phyloP scores from a whole-genome alignment of 2,797 vertebrate species.

The Sphenodon punctatus region DNA sequence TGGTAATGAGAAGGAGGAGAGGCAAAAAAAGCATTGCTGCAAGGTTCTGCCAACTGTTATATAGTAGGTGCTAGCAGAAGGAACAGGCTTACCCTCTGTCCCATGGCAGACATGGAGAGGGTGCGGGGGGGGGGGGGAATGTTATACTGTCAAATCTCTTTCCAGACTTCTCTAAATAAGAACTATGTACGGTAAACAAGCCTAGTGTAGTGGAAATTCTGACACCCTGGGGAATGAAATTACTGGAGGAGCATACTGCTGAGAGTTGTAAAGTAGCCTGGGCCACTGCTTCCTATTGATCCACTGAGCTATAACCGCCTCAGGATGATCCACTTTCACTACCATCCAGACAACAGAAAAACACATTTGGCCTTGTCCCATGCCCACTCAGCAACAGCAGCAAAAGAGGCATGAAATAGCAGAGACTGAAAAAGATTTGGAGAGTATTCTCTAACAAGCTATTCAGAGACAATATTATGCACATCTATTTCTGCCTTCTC shows the following conservation, averaged over 20 bases:
- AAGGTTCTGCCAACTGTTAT: neutral
- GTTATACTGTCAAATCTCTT: neutral
- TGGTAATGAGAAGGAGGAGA: neutral
- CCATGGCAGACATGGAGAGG: neutral
- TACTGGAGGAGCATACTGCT: too few species aligned
- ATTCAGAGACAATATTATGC: neutral
- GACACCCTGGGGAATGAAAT: too few species aligned
- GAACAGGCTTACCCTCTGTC: neutral
- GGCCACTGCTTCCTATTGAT: too few species aligned
- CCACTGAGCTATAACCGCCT: too few species aligned
- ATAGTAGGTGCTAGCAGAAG: fast-evolving
- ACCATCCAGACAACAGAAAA: too few species aligned
- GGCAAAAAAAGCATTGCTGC: fast-evolving
- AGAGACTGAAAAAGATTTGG: neutral
- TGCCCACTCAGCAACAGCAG: neutral
- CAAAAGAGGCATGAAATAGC: neutral
- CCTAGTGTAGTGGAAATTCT: neutral
- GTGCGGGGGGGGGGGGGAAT: too few species aligned
- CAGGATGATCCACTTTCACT: neutral
- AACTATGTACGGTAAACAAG: fast-evolving
- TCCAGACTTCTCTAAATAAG: neutral
- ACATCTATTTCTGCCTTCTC: neutral
- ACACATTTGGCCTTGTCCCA: neutral
- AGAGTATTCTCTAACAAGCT: neutral
- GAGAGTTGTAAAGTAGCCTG: too few species aligned